Evolutionary conservation across 1,140 invertebrate genomes (phyloP), one percentile per base, ranked within the genome.

Genomic region (Drosophila orena): DNA sequence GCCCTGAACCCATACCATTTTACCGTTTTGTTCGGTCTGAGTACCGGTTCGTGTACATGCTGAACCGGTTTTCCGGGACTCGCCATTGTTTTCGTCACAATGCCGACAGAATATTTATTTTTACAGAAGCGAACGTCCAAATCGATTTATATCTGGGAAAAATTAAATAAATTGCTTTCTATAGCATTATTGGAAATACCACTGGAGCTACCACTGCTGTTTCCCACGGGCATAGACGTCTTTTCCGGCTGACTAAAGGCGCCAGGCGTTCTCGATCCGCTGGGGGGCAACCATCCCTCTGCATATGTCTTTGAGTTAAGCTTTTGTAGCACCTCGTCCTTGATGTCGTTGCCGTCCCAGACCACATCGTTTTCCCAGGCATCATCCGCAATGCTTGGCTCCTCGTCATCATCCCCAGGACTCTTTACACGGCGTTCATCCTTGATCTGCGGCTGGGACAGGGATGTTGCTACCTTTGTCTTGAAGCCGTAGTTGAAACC

Each of bases 301-400:
- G 97, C 97, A 91, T 97, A 98, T 46, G 96, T 97, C 93, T 97
- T 97, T 40, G 95, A 96, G 86, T 97, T 97, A 14, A 97, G 92
- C 91, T 96, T 96, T 71, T 96, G 95, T 76, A 92, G 12, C 8
- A 96, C 96, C 93, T 98, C 98, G 73, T 97, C 96, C 93, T 98
- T 98, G 46, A 98, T 97, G 89, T 99, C 98, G 83, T 98, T 98
- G 1, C 97, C 97, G 93, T 99, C 98, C 98, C 98, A 99, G 46
- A 99, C 98, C 17, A 99, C 97, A 85, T 99, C 98, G 92, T 99
- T 97, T 93, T 99, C 98, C 99, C 98, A 99, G 0, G 97, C 95
- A 92, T 99, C 98, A 77, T 98, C 97, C 0, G 97, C 95, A 89
- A 96, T 96, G 5, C 93, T 91, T 30, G 94, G 93, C 11, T 94